Evolutionary conservation across 2,888 invertebrate species (phyloP), one percentile per base, ranked within the genome.

Genomic region (Matsumyia berberina): DNA sequence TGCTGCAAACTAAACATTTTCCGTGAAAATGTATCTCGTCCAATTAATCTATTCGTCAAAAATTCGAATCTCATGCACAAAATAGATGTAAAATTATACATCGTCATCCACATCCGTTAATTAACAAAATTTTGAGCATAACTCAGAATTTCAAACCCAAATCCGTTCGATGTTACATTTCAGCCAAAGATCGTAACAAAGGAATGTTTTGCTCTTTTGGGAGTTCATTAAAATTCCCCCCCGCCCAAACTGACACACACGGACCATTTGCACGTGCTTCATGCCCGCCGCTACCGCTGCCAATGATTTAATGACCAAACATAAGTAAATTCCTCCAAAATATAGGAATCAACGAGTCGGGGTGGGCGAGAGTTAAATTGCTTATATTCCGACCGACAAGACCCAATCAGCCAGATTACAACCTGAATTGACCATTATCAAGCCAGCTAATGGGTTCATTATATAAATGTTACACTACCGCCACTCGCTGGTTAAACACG

Each of bases 401-500:
- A 67, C 66, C 66, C 66, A 78, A 79, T 78, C 73, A 69, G 62
- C 19, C 55, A 55, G 83, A 78, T 78, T 78, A 83, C 78, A 83
- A 79, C 60, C 73, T 42, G 69, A 78, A 79, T 78, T 83, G 79
- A 83, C 83, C 73, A 74, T 83, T 83, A 83, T 69, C 64, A 51
- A 55, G 39, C 42, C 33, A 67, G 46, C 73, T 83, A 79, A 83
- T 78, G 79, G 79, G 73, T 79, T 79, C 79, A 74, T 74, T 79
- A 83, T 64, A 73, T 67, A 79, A 82, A 66, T 57, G 64, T 57
- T 51, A 60, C 35, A 76, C 76, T 49, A 53, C 69, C 44, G 46
- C 33, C 31, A 49, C 64, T 44, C 79, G 66, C 62, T 67, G 67
- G 58, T 19, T 44, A 44, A 51, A 44, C 70, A 64, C 66, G 31